Evolutionary conservation across 2,797 vertebrate genomes (phyloP), one percentile per base, ranked within the genome.

Genomic region (Odontamblyopus rebecca): DNA sequence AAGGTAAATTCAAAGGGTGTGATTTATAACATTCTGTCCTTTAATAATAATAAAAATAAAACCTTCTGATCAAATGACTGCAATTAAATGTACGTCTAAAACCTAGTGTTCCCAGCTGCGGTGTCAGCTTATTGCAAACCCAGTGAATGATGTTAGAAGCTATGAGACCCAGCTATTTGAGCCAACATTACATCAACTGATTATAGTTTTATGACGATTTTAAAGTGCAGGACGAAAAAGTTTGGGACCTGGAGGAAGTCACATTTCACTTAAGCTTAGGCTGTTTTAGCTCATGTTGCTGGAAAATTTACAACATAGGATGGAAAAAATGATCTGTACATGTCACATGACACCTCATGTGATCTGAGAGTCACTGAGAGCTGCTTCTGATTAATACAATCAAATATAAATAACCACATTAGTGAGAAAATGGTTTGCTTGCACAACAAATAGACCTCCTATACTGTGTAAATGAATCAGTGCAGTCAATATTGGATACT

Each of bases 71-170:
- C 13, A 7, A 29, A 16, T 16, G 0, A 60, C 1, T 60, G 15
- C 13, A 27, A 16, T 60, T 16, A 56, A 23, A 56, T 26, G 23
- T 26, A 81, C 74, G n/a, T 75, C 75, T 81, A 12, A 18, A 32
- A 69, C 75, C 79, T 44, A 53, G 50, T 44, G 59, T 71, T 66
- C 75, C 69, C 76, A 82, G 38, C 70, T 64, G 1, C 1, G 73
- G 79, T 77, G 82, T 82, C 80, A 82, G 67, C 44, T 68, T 72
- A 78, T 53, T 77, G 77, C 83, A 78, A 85, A 85, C 73, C 75
- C 61, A 73, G 80, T 68, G 70, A 83, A 86, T 80, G 69, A 88
- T 81, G 74, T 69, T 67, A 62, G 7, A 81, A 71, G 78, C 77
- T 84, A 84, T 73, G 64, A 82, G 67, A 67, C 54, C 70, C 68